Evolutionary conservation across 2,888 invertebrate species (phyloP), one percentile per base, ranked within the genome.

Genomic region (Agapostemon virescens): DNA sequence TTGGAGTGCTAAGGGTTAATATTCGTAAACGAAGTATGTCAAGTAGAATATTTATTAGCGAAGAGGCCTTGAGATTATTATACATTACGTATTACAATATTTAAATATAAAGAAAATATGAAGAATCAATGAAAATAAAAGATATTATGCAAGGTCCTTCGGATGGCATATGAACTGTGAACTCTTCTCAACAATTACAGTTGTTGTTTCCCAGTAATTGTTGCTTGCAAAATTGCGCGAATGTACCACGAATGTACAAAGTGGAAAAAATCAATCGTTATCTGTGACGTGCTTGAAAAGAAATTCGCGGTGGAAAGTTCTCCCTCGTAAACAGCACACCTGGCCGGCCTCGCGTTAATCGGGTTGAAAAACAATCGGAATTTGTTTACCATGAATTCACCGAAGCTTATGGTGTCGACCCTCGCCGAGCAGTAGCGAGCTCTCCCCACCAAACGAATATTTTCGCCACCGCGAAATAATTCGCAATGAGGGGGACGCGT

Each of bases 301-400:
- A 49, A 49, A 49, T 49, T 49, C n/a, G 49, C 49, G 7, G 7
- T n/a, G n/a, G 11, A 49, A 49, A 49, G 49, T 49, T 49, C 49
- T 49, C 49, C n/a, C 49, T 49, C n/a, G n/a, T 49, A 49, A 49
- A 49, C 49, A 49, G n/a, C n/a, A 49, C 49, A n/a, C 49, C n/a
- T n/a, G n/a, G 2, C n/a, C n/a, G 49, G 49, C 11, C 9, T 3
- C 2, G n/a, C 11, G n/a, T n/a, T 49, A n/a, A 49, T 49, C 49
- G 49, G 49, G n/a, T n/a, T n/a, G n/a, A 49, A 49, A n/a, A 49
- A 49, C n/a, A 49, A 49, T 49, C 49, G 3, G 3, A n/a, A 49
- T 49, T n/a, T 49, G 49, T 49, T 49, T 49, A 49, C n/a, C 49
- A 0, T n/a, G 11, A 49, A 49, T n/a, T 49, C 11, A 49, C n/a